These are phyloP conservation scores for Xyliphius kryptos DNA, from an alignment of 2,113 vertebrate genomes.

Conservation along the genomic window DNA sequence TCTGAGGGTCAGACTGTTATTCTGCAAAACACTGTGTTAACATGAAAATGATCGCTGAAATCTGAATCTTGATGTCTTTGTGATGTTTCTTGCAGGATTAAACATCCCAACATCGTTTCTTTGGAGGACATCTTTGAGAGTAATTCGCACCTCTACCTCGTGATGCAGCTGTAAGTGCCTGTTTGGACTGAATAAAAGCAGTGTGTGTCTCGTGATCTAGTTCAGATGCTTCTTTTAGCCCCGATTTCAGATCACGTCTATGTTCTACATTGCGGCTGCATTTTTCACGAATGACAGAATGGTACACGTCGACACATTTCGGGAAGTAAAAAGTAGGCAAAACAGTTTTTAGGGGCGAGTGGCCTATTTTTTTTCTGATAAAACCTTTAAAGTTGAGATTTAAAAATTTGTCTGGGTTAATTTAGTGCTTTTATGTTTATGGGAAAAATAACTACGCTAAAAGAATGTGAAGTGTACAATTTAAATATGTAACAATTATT, in stretches of 20 bases:
- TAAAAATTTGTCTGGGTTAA: no score
- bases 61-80: not conserved
- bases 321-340: not conserved
- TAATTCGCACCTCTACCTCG: slow-evolving; percentile 92
- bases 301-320: slow-evolving; percentile 32
- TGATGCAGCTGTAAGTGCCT: slow-evolving; percentile 97
- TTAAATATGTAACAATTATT: no score
- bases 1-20: no score
- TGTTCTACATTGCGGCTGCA: slow-evolving; percentile 21
- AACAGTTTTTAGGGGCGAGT: not conserved
- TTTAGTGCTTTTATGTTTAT: no score
- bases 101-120: slow-evolving; percentile 94
- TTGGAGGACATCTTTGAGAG: slow-evolving; percentile 97
- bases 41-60: no score
- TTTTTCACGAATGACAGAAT: slow-evolving; percentile 14
- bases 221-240: slow-evolving; percentile 32
- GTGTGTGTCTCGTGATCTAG: slow-evolving; percentile 21
- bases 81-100: slow-evolving; percentile 71
- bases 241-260: slow-evolving; percentile 9
- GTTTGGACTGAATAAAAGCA: not conserved
- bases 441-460: no score
- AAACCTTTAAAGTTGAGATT: no score
- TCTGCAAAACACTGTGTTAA: no score
- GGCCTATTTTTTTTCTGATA: not conserved
- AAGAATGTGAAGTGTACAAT: no score